These are phyloP conservation scores for Enteromius radiatus DNA, from an alignment of 2,797 vertebrate species.

Conservation along the genomic window DNA sequence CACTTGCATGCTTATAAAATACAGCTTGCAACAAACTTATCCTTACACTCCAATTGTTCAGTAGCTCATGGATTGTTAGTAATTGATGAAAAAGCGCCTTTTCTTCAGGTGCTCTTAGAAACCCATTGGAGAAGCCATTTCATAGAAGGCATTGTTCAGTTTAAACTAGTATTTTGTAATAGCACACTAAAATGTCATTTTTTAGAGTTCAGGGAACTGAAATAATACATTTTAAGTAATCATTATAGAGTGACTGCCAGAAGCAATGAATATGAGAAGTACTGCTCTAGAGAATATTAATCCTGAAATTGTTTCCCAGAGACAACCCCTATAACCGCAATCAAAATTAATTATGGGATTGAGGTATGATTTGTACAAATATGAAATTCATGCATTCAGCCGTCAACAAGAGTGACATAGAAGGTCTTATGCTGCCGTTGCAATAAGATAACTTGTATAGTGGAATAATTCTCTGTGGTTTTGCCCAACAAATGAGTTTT, in stretches of 20 bases:
- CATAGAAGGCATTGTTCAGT: not conserved
- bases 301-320: constrained; percentile 12
- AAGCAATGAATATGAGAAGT: constrained; percentile 34
- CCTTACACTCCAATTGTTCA: constrained; percentile 19
- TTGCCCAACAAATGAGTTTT: constrained; percentile 24
- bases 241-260: constrained; percentile 8
- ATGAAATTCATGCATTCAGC: constrained; percentile 21
- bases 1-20: constrained; percentile 52
- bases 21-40: constrained; percentile 47
- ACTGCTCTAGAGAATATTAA: constrained; percentile 29
- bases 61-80: not conserved
- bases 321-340: not conserved
- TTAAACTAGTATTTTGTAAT: constrained; percentile 23
- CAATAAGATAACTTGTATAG: constrained; percentile 4
- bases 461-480: constrained; percentile 25
- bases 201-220: constrained; percentile 19
- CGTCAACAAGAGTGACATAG: not conserved
- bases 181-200: constrained; percentile 11
- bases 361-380: constrained; percentile 33
- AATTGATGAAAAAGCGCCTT: constrained; percentile 24
- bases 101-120: not conserved
- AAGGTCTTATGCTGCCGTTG: not conserved
- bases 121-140: not conserved
- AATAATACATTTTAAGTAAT: constrained; percentile 30
- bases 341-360: constrained; percentile 32